Evolutionary conservation across 2,888 invertebrate genomes (phyloP).

Genomic region (Balanococcus diminutus): DNA sequence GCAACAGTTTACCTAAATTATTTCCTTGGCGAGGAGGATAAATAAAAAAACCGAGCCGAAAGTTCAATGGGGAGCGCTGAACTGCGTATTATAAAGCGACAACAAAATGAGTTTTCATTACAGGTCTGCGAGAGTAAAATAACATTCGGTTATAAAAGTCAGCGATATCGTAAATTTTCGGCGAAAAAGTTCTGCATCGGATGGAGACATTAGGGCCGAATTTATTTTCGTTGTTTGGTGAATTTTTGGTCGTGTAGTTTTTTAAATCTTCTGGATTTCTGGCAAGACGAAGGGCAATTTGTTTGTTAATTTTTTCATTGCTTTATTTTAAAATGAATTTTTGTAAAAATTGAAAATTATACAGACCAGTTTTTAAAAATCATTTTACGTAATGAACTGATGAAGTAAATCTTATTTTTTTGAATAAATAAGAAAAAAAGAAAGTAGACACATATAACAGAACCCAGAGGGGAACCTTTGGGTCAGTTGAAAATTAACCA

Average conservation of each 20-base stretch:
- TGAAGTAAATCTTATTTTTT: too few species aligned
- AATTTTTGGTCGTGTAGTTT: too few species aligned
- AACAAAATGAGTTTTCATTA: slow-evolving; percentile 39
- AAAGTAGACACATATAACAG: too few species aligned
- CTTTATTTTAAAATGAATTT: too few species aligned
- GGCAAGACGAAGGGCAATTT: too few species aligned
- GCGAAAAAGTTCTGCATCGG: background rate
- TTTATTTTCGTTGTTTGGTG: background rate
- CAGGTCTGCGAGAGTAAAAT: background rate
- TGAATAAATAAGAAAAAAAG: too few species aligned
- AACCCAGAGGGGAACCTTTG: too few species aligned
- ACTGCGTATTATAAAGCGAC: background rate
- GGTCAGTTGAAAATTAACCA: too few species aligned
- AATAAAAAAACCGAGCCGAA: slow-evolving; percentile 1
- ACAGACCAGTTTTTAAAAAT: too few species aligned
- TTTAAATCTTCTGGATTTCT: background rate
- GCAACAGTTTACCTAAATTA: slow-evolving; percentile 48
- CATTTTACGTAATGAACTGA: too few species aligned
- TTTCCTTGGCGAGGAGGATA: slow-evolving; percentile 13
- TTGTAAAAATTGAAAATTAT: too few species aligned
- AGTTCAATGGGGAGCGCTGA: background rate
- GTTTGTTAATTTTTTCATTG: too few species aligned
- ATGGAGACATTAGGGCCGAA: background rate
- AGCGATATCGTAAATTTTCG: background rate
- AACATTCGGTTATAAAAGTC: background rate